Percentiles rank a stretch among this genome's conserved stretches.
Evolutionary conservation across 2,113 vertebrate genomes (phyloP).

Genomic region (Atlantisia rogersi): DNA sequence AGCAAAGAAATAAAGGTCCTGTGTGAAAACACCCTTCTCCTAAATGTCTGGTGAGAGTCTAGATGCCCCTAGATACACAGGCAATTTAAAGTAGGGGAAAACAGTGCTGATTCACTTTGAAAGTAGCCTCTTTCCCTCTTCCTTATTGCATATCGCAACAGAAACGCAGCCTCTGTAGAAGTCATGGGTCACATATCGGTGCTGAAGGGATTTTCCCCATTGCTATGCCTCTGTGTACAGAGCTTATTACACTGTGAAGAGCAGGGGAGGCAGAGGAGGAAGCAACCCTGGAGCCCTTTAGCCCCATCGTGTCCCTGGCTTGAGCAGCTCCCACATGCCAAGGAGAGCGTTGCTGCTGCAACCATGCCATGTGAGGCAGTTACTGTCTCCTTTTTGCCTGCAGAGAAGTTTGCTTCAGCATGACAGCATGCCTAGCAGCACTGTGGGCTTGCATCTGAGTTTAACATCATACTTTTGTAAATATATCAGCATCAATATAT

Average conservation of each 20-base stretch:
- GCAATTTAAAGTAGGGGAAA: neutral
- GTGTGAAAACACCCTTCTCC: neutral
- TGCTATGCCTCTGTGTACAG: neutral
- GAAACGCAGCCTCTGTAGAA: neutral
- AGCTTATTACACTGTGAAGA: neutral
- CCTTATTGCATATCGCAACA: neutral
- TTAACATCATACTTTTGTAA: neutral
- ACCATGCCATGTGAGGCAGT: fast-evolving
- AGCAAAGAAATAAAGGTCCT: neutral
- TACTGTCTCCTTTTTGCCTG: neutral
- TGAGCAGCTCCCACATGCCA: neutral
- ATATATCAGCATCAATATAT: neutral
- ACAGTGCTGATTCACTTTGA: neutral
- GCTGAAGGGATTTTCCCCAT: neutral
- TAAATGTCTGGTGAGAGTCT: neutral
- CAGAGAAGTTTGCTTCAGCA: neutral
- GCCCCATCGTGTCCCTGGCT: neutral
- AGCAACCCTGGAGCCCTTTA: neutral
- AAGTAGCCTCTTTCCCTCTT: neutral
- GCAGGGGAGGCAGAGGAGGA: neutral
- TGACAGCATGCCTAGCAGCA: neutral
- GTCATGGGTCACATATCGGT: neutral
- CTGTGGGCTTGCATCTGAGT: neutral
- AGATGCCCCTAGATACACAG: neutral
- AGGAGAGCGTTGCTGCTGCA: neutral